Percentiles rank a stretch among this genome's conserved stretches.
Conservation (phyloP, 2,888 invertebrate species). For the Meteorus colon region DNA sequence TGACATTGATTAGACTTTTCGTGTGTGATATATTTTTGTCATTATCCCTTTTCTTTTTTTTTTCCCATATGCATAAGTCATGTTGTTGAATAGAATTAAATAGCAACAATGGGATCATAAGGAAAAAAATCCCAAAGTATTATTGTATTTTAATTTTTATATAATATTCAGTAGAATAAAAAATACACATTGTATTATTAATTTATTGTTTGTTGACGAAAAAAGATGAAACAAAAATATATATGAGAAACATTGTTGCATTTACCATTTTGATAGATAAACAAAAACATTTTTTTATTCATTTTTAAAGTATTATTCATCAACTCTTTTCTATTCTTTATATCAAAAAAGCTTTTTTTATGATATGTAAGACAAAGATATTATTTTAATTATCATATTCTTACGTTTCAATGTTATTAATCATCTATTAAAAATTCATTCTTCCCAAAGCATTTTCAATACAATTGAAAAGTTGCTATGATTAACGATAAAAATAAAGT, state of each 20-base stretch:
- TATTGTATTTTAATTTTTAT: neutral
- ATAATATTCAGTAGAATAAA: neutral
- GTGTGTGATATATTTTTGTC: conserved; percentile 8
- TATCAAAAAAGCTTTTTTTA: neutral
- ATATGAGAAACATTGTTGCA: neutral
- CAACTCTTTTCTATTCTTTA: neutral
- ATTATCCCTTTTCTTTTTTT: neutral
- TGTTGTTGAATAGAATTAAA: neutral
- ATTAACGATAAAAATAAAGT: neutral
- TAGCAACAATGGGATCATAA: neutral
- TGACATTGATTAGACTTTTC: conserved; percentile 56
- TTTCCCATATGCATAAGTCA: neutral
- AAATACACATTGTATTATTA: neutral
- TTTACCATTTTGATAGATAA: neutral
- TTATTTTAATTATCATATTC: neutral
- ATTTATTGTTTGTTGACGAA: neutral
- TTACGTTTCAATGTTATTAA: neutral
- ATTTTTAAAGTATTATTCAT: neutral
- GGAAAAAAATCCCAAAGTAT: neutral
- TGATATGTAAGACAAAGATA: neutral
- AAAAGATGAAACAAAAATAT: neutral
- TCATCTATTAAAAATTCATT: neutral
- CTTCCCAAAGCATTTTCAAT: neutral
- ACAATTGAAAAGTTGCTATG: neutral
- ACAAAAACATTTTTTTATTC: neutral